Evolutionary conservation across 2,888 invertebrate genomes (phyloP), one percentile per base, ranked within the genome.

Genomic region (Eupithecia tripunctaria): DNA sequence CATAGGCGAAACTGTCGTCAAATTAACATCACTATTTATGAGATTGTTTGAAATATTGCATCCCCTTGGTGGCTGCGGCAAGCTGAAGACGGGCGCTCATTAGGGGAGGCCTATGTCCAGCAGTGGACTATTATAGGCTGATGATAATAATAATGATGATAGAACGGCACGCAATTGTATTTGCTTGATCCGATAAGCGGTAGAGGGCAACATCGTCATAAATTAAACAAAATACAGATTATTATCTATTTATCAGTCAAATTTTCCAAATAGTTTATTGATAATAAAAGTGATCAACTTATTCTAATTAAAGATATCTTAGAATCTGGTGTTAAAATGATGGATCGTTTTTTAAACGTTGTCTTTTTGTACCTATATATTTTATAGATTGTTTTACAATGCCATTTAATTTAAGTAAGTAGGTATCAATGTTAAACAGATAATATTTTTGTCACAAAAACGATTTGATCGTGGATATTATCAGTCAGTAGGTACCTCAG

Each of bases 281-380:
- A 77, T 74, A 65, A 60, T 32, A 21, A 47, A 66, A 36, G 47
- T 14, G 27, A 68, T 59, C 60, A 27, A 41, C 66, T 56, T 56
- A 56, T n/a, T n/a, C 6, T 38, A 41, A 60, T 66, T 25, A 64
- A 10, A n/a, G 62, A 73, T 36, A 70, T 73, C 76, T 76, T 71
- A 59, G 63, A 47, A 76, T 70, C 75, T 67, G 43, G 29, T 76
- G 82, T 83, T 83, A 76, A 80, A 73, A 63, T 86, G 88, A 90
- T 88, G 76, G 85, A 90, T 88, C 82, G 85, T 79, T 85, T 83
- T 86, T 89, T 89, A 90, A 90, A 89, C 87, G 89, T 77, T 72
- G 51, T 51, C 36, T 36, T 51, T 51, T 47, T n/a, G 43, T 47
- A 8, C 8, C 10, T 51, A 12, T 12, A 51, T 51, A 51, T 51